Evolutionary conservation across 2,797 vertebrate genomes (phyloP).

Genomic region (Erpetoichthys calabaricus): DNA sequence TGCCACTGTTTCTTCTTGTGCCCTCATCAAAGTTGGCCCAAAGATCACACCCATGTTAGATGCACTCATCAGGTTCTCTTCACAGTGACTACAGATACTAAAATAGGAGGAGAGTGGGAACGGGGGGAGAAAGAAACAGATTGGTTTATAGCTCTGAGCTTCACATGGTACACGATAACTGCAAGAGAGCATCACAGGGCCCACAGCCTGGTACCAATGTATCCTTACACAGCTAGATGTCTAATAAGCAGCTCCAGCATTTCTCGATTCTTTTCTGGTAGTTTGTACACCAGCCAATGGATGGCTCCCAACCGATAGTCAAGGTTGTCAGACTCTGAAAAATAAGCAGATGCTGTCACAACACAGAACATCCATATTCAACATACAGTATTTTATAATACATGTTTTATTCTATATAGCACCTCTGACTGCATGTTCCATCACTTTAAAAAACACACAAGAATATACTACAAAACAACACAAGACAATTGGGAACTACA

Average conservation of each 20-base stretch:
- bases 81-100: constrained; percentile 79
- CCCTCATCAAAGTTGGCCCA: constrained; percentile 87
- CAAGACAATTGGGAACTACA: too few relatives aligned
- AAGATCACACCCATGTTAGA: constrained; percentile 97
- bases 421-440: too few relatives aligned
- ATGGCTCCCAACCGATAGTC: constrained; percentile 82
- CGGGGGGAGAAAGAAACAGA: neutral
- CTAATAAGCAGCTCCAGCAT: constrained; percentile 86
- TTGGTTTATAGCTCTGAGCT: too few relatives aligned
- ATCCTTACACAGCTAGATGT: constrained; percentile 78
- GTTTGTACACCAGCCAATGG: constrained; percentile 78
- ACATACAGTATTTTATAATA: too few relatives aligned
- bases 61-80: constrained; percentile 79
- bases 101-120: constrained; percentile 12
- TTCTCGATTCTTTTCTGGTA: constrained; percentile 84
- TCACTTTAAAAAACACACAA: too few relatives aligned
- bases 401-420: too few relatives aligned
- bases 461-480: too few relatives aligned
- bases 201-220: neutral
- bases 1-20: constrained; percentile 88
- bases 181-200: neutral
- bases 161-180: neutral
- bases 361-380: too few relatives aligned
- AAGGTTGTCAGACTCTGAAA: constrained; percentile 79
- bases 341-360: constrained; percentile 10